Conservation (phyloP, 2,113 vertebrate genomes). For the Leptobrachium leishanense region DNA sequence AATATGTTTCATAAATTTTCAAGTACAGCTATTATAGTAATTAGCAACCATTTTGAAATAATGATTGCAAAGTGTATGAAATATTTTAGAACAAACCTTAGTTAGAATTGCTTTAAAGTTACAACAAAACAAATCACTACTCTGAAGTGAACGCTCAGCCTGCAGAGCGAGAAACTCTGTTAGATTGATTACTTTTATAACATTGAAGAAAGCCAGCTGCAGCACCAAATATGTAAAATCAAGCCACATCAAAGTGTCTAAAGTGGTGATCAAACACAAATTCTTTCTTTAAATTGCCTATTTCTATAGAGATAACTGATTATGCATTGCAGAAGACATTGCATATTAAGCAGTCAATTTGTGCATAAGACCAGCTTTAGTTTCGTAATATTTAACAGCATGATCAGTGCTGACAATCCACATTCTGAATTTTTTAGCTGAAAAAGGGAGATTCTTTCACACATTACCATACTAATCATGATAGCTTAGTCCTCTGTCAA, state of each 20-base stretch:
- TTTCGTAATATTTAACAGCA: conserved; percentile 26
- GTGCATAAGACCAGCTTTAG: conserved; percentile 36
- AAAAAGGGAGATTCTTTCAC: neutral
- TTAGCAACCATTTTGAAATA: conserved; percentile 28
- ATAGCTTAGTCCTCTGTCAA: neutral
- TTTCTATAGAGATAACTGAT: conserved; percentile 45
- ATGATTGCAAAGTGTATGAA: neutral
- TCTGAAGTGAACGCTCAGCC: conserved; percentile 36
- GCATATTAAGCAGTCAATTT: conserved; percentile 44
- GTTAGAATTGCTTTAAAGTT: conserved; percentile 36
- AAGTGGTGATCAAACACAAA: conserved; percentile 45
- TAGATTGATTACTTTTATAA: conserved; percentile 38
- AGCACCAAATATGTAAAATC: conserved; percentile 47
- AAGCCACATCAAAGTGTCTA: conserved; percentile 43
- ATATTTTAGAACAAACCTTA: conserved; percentile 21
- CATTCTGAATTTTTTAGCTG: conserved; percentile 22
- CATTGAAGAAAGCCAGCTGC: conserved; percentile 26
- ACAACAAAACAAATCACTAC: conserved; percentile 29
- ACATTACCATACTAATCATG: conserved; percentile 5
- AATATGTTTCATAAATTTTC: neutral
- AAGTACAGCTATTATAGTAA: conserved; percentile 13
- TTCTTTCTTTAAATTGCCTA: conserved; percentile 44
- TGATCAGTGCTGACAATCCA: conserved; percentile 36
- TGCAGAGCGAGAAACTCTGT: conserved; percentile 23
- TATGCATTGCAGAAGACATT: conserved; percentile 36